Evolutionary conservation across 2,888 invertebrate species (phyloP).

Genomic region (Bellardia pandia): DNA sequence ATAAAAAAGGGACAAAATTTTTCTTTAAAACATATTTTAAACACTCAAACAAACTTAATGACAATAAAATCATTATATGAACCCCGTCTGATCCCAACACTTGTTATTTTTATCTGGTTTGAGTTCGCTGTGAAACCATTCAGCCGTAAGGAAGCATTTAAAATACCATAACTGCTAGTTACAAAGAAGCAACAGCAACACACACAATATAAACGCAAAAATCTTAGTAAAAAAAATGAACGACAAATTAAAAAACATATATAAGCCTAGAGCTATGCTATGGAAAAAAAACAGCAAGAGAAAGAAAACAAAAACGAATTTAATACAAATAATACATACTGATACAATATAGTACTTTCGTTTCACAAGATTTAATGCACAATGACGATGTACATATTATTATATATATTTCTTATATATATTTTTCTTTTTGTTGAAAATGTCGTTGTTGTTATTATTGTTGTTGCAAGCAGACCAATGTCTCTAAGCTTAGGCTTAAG

Average conservation of each 20-base stretch:
- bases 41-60: background rate
- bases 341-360: conserved; percentile 37
- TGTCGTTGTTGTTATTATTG: conserved; percentile 49
- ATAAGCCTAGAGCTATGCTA: conserved; percentile 71
- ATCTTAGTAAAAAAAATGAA: conserved; percentile 12
- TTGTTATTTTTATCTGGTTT: conserved; percentile 56
- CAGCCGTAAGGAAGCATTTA: conserved; percentile 70
- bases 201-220: background rate
- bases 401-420: conserved; percentile 11
- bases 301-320: conserved; percentile 26
- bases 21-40: conserved; percentile 25
- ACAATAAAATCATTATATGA: conserved; percentile 18
- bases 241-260: conserved; percentile 56
- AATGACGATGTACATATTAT: conserved; percentile 40
- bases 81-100: conserved; percentile 52
- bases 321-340: conserved; percentile 59
- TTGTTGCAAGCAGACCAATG: conserved; percentile 63
- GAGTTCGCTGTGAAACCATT: conserved; percentile 51
- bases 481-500: conserved; percentile 70
- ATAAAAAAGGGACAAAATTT: background rate
- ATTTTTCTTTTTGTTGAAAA: background rate
- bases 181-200: conserved; percentile 24
- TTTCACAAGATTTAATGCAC: conserved; percentile 41
- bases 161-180: conserved; percentile 69
- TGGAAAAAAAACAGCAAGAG: conserved; percentile 47